These are phyloP conservation scores for Gorsachius goisagi DNA, from an alignment of 2,113 vertebrate genomes.

Conservation along the genomic window DNA sequence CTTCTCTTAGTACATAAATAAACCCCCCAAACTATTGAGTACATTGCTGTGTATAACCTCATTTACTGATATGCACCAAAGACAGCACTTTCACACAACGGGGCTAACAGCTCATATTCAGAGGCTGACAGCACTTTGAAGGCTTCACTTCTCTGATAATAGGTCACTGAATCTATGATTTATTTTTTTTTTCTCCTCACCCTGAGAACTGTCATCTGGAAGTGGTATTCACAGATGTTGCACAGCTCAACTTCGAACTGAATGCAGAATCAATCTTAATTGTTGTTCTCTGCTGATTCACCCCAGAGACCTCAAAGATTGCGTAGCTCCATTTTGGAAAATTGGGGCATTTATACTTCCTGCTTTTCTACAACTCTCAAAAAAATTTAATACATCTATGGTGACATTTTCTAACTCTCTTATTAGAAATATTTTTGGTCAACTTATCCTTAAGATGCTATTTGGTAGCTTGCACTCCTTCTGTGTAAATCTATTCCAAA, in stretches of 20 bases:
- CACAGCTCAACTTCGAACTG: neutral
- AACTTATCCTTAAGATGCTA: constrained; percentile 22
- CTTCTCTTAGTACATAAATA: neutral
- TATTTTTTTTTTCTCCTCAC: neutral
- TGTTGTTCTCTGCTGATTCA: neutral
- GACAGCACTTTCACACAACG: neutral
- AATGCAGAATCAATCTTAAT: neutral
- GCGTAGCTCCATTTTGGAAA: neutral
- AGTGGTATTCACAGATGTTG: neutral
- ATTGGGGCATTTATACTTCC: neutral
- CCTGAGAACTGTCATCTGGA: neutral
- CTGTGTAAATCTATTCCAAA: neutral
- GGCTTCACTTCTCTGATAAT: neutral
- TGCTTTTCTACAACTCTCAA: neutral
- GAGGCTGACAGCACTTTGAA: neutral
- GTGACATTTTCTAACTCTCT: neutral
- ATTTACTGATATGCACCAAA: neutral
- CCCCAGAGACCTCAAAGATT: neutral
- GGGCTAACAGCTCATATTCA: neutral
- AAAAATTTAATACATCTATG: neutral
- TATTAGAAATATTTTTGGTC: neutral
- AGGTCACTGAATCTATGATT: neutral
- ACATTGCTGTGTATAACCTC: neutral
- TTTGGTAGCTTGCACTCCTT: neutral
- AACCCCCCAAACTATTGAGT: neutral